These are phyloP conservation scores for Crocallis elinguaria DNA, from an alignment of 2,888 invertebrate genomes.

Conservation along the genomic window DNA sequence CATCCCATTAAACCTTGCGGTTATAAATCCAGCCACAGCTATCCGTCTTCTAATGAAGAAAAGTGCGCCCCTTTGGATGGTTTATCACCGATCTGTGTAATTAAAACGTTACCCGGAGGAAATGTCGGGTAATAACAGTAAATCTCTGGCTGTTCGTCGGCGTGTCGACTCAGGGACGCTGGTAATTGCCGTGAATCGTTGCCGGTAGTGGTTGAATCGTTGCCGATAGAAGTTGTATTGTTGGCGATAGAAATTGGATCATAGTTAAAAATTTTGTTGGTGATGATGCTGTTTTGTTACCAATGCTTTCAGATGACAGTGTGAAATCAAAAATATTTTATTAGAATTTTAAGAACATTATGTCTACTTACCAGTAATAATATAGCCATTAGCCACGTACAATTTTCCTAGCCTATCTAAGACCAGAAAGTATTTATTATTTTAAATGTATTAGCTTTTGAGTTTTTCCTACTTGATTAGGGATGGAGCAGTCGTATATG, in stretches of 20 bases:
- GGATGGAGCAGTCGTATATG: too few species aligned
- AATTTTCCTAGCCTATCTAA: too few species aligned
- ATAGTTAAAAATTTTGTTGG: not conserved
- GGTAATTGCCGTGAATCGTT: slow-evolving; percentile 49
- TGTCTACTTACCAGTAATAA: too few species aligned
- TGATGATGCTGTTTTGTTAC: too few species aligned
- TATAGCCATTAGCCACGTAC: too few species aligned
- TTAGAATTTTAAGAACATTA: too few species aligned
- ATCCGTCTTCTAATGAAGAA: slow-evolving; percentile 84
- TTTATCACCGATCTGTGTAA: slow-evolving; percentile 84
- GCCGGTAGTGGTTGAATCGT: slow-evolving; percentile 23
- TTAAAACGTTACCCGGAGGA: slow-evolving; percentile 84
- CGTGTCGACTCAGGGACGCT: slow-evolving; percentile 17
- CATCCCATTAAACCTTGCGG: slow-evolving; percentile 61
- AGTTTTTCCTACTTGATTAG: too few species aligned
- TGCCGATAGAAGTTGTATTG: not conserved
- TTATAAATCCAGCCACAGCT: slow-evolving; percentile 70
- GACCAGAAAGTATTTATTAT: too few species aligned
- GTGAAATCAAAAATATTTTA: too few species aligned
- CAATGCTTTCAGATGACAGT: too few species aligned
- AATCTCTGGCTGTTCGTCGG: slow-evolving; percentile 57
- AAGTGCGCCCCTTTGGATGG: slow-evolving; percentile 82
- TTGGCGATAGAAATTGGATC: not conserved
- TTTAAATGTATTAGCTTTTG: too few species aligned
- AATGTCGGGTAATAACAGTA: slow-evolving; percentile 83